Conservation (phyloP, 2,113 vertebrate genomes). For the Tympanuchus pallidicinctus region DNA sequence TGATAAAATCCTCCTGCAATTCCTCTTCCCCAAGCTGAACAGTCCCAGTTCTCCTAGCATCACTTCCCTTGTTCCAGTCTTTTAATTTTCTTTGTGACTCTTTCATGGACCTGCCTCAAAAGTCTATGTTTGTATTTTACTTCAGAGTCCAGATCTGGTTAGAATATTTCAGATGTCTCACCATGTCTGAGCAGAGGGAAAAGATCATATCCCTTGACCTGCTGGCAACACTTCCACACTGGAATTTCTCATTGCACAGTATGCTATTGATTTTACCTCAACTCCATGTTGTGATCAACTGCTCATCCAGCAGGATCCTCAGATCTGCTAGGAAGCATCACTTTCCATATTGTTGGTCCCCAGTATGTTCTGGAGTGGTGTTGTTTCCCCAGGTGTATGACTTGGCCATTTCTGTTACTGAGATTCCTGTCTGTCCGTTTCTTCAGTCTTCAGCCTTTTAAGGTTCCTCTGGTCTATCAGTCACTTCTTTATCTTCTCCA, state of each 20-base stretch:
- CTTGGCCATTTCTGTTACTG: background rate
- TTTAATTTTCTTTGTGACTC: background rate
- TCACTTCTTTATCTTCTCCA: background rate
- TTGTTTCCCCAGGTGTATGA: background rate
- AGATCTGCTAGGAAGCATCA: background rate
- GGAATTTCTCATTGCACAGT: background rate
- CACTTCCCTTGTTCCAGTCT: background rate
- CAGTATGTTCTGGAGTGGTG: background rate
- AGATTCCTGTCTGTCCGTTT: background rate
- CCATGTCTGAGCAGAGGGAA: background rate
- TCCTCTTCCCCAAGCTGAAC: background rate
- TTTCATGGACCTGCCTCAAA: background rate
- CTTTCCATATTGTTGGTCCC: background rate
- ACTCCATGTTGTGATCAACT: background rate
- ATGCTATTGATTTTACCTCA: background rate
- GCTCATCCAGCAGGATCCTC: background rate
- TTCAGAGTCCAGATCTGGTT: background rate
- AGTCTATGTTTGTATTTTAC: background rate
- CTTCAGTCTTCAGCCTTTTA: background rate
- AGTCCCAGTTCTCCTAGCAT: background rate
- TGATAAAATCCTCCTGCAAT: background rate
- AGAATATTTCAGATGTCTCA: background rate
- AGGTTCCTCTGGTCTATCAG: background rate
- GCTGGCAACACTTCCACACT: background rate
- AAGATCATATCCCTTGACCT: background rate